A percentile compares a stretch with the other conserved stretches of the same genome.
These are phyloP conservation scores for Gadus chalcogrammus DNA, from an alignment of 2,113 vertebrate genomes.

Conservation along the genomic window DNA sequence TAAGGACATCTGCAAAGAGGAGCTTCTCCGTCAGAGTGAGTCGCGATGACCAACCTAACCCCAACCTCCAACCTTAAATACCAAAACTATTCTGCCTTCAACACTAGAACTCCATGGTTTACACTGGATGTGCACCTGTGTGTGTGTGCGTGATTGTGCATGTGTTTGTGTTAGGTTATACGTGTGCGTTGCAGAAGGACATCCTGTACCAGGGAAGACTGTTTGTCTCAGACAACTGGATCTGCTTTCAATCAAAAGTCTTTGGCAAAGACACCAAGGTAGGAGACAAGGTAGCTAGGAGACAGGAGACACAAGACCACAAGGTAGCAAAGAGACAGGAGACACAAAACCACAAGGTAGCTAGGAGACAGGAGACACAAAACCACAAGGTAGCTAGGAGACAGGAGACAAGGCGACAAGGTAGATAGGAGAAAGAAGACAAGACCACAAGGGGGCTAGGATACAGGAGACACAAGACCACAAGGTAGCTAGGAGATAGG, in stretches of 20 bases:
- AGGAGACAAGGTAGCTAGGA: not conserved
- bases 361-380: not conserved
- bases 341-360: not conserved
- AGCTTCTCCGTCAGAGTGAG: slow-evolving; percentile 90
- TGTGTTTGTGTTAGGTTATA: slow-evolving; percentile 79
- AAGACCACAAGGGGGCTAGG: too few species aligned
- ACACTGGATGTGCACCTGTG: not conserved
- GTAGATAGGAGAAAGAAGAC: too few species aligned
- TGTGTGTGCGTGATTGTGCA: not conserved
- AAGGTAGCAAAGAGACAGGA: slow-evolving; percentile 48
- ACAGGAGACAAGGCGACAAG: not conserved
- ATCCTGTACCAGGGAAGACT: slow-evolving; percentile 93
- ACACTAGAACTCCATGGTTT: too few species aligned
- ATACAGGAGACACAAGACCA: not conserved
- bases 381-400: not conserved
- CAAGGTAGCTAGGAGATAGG: too few species aligned
- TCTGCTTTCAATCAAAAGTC: slow-evolving; percentile 96
- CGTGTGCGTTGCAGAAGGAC: slow-evolving; percentile 95
- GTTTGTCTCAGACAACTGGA: slow-evolving; percentile 94
- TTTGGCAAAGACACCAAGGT: slow-evolving; percentile 98
- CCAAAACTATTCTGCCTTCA: not conserved
- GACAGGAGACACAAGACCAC: not conserved
- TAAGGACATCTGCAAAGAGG: slow-evolving; percentile 86
- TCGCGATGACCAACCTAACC: slow-evolving; percentile 28
- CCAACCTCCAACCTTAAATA: slow-evolving; percentile 29